phyloP scores from a whole-genome alignment of 2,113 vertebrate species.

The Gavialis gangeticus region DNA sequence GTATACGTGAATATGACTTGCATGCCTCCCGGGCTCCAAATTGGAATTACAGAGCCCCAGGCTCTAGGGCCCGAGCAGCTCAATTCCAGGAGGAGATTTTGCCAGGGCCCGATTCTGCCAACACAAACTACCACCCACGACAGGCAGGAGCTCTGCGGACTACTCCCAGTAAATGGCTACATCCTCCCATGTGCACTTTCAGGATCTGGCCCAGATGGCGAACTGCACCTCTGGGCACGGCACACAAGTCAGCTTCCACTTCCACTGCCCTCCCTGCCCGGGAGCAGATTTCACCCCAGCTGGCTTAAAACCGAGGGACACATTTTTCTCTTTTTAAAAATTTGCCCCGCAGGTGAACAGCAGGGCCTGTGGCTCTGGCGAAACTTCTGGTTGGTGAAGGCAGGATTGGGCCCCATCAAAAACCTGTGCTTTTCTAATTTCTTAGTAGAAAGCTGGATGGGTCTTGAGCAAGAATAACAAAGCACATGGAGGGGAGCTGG shows the following conservation, averaged over 20 bases:
- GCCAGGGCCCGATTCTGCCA: neutral
- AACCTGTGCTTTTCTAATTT: neutral
- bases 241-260: neutral
- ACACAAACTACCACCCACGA: neutral
- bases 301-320: neutral
- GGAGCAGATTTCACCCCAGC: neutral
- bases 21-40: neutral
- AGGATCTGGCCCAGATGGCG: neutral
- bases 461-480: neutral
- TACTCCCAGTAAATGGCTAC: neutral
- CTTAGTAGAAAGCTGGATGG: neutral
- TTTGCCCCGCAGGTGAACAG: neutral
- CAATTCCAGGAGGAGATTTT: neutral
- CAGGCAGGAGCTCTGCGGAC: neutral
- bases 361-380: neutral
- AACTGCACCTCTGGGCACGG: neutral
- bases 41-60: neutral
- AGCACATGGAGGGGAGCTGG: neutral
- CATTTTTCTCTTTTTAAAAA: neutral
- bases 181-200: neutral
- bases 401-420: neutral
- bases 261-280: neutral
- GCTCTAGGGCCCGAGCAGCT: neutral
- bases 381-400: neutral
- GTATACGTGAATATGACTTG: fast-evolving